Evolutionary conservation across 2,888 invertebrate genomes (phyloP), one percentile per base, ranked within the genome.

Genomic region (Sericinus montela): DNA sequence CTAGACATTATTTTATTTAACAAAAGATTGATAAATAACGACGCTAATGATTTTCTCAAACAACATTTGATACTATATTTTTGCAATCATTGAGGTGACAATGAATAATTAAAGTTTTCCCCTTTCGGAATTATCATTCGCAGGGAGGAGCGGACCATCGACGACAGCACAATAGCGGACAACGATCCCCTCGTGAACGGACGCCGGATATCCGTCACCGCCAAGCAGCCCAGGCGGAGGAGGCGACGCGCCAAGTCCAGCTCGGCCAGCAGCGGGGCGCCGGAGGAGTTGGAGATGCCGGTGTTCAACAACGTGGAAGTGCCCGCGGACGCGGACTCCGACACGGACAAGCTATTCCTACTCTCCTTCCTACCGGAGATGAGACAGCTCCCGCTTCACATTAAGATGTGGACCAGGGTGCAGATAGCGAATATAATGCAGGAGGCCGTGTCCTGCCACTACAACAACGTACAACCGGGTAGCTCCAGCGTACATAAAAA

Each of bases 371-470:
- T 84, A 15, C 86, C 86, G 7, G 87, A 88, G 63, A 80, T 88
- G 75, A 72, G 75, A 44, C 82, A 81, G 56, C 55, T 88, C 16
- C 86, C 86, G 0, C 53, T 74, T 1, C 72, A 85, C 56, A 69
- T 85, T 16, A 87, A 86, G 66, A 87, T 88, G 87, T 88, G 88
- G 88, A 81, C 78, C 41, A 56, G 87, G 11, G 76, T 85, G 0
- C 84, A 85, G 61, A 82, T 88, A 48, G 86, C 88, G 0, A 82
- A 73, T 43, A 62, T 82, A 0, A 87, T 88, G 87, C 86, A 88
- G 58, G 86, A 87, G 44, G 88, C 88, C 0, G 85, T 87, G 1
- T 61, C 63, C 1, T 70, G 73, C 29, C 80, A 83, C 41, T 81
- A 71, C 52, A 75, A 69, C 37, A 75, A 80, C 44, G 69, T 68